Percentiles rank a stretch among this genome's conserved stretches.
Evolutionary conservation across 2,888 invertebrate species (phyloP).

Genomic region (Cantharis lateralis): DNA sequence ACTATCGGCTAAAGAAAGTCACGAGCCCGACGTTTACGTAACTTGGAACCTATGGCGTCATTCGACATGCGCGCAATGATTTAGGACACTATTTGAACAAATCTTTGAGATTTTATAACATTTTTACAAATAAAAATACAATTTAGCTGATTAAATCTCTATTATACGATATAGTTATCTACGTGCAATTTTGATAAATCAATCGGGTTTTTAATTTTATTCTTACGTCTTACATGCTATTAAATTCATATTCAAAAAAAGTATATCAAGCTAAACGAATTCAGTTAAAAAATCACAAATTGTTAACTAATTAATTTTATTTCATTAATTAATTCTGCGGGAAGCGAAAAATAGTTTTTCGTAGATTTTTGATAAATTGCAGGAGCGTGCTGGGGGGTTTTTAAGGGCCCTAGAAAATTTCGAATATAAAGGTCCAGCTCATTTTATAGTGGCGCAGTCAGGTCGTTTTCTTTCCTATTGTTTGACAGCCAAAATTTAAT

Average conservation of each 20-base stretch:
- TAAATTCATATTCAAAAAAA: background rate
- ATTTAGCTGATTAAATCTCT: background rate
- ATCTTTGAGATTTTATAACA: background rate
- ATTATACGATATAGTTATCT: background rate
- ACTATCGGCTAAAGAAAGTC: slow-evolving; percentile 48
- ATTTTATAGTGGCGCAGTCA: too few relatives aligned
- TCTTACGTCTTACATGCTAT: background rate
- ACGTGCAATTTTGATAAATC: background rate
- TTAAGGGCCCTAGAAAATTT: too few relatives aligned
- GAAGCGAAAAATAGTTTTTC: too few relatives aligned
- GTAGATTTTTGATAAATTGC: too few relatives aligned
- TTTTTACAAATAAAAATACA: slow-evolving; percentile 3
- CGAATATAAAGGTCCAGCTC: too few relatives aligned
- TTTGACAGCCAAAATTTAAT: too few relatives aligned
- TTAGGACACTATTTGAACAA: slow-evolving; percentile 21
- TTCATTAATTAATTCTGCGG: background rate
- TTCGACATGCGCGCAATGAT: slow-evolving; percentile 27
- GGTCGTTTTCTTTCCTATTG: too few relatives aligned
- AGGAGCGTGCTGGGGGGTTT: too few relatives aligned
- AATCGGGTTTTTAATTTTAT: background rate
- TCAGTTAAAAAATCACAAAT: background rate
- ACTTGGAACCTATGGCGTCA: slow-evolving; percentile 37
- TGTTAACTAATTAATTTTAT: background rate
- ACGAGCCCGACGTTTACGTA: slow-evolving; percentile 50
- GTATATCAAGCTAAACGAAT: background rate